phyloP scores from a whole-genome alignment of 2,113 vertebrate species.

The Formicarius rufipectus region DNA sequence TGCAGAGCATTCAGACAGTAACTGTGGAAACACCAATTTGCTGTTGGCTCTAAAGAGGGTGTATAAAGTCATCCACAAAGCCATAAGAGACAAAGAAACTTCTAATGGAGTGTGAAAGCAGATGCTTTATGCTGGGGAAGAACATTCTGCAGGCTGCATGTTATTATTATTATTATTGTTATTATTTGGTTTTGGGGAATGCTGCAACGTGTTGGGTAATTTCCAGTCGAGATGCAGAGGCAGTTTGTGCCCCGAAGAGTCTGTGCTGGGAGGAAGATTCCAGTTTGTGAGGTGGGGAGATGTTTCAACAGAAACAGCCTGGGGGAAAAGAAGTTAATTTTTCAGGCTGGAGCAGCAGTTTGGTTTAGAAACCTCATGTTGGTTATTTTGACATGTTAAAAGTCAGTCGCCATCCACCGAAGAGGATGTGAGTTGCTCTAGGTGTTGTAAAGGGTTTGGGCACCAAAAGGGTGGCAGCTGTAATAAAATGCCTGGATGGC shows the following conservation, averaged over 20 bases:
- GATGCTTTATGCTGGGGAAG: conserved; percentile 47
- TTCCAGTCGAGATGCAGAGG: not conserved
- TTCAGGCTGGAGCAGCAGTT: not conserved
- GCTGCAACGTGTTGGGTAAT: not conserved
- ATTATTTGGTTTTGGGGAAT: not conserved
- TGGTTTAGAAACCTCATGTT: not conserved
- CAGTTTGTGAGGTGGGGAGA: not conserved
- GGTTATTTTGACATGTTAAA: not conserved
- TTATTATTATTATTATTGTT: no score
- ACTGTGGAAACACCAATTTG: not conserved
- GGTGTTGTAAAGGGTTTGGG: not conserved
- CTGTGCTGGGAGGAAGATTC: not conserved
- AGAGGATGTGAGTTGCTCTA: not conserved
- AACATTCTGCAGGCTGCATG: not conserved
- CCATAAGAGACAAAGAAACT: conserved; percentile 13
- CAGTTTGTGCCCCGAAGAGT: not conserved
- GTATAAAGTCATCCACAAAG: not conserved
- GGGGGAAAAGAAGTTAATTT: not conserved
- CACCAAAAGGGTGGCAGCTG: not conserved
- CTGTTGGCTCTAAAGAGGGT: not conserved
- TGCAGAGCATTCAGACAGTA: not conserved
- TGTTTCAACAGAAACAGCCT: not conserved
- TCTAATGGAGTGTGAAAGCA: conserved; percentile 26
- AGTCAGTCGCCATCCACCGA: not conserved
- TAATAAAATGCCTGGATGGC: not conserved